Conservation (phyloP, 2,888 invertebrate genomes). For the Philopedon plagiatum region DNA sequence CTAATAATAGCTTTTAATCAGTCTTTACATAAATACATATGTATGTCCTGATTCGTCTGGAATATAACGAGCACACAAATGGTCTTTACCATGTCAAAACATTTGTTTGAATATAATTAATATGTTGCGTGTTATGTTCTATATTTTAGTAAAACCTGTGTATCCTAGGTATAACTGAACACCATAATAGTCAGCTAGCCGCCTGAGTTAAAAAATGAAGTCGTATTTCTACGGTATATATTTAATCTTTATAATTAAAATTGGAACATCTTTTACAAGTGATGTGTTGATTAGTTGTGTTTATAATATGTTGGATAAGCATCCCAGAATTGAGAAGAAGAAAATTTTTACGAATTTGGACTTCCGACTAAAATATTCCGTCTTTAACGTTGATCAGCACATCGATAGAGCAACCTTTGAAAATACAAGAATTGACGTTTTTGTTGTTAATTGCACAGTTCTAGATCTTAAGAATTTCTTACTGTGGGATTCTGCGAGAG, state of each 20-base stretch:
- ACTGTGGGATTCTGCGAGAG: slow-evolving; percentile 5
- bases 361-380: neutral
- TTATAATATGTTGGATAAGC: neutral
- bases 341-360: slow-evolving; percentile 11
- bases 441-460: neutral
- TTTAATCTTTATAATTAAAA: slow-evolving; percentile 1
- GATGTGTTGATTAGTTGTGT: neutral
- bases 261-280: neutral
- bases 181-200: too few relatives aligned
- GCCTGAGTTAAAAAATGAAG: too few relatives aligned
- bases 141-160: neutral
- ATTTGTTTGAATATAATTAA: slow-evolving; percentile 9
- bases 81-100: neutral
- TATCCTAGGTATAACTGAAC: neutral
- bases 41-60: neutral
- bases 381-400: neutral
- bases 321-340: neutral
- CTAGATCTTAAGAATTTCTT: neutral
- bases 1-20: neutral
- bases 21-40: neutral
- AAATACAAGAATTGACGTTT: slow-evolving; percentile 15
- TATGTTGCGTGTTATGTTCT: neutral
- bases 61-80: neutral
- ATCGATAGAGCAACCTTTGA: neutral
- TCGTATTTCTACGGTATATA: neutral